A percentile compares a stretch with the other conserved stretches of the same genome.
phyloP scores from a whole-genome alignment of 1,140 invertebrate genomes.

The Megalonaias nervosa region DNA sequence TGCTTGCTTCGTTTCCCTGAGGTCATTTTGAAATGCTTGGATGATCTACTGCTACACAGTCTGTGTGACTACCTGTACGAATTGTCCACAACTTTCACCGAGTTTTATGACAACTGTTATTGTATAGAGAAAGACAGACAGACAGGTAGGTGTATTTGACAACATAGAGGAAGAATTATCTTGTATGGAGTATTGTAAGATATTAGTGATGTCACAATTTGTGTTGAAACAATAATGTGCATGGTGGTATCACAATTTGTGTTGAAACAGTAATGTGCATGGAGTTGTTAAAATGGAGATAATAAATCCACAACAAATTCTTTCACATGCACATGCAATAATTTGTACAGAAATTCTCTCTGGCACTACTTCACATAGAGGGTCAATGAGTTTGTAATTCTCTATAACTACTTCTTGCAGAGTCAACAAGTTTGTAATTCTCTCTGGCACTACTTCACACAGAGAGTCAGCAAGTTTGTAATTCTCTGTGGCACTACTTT shows the following conservation, averaged over 20 bases:
- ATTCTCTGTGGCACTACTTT: too few relatives aligned
- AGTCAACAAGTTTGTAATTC: too few relatives aligned
- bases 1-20: conserved; percentile 87
- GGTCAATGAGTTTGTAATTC: too few relatives aligned
- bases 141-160: conserved; percentile 43
- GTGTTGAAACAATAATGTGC: not conserved
- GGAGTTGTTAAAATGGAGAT: not conserved
- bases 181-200: not conserved
- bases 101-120: conserved; percentile 99
- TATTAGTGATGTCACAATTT: not conserved
- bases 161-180: not conserved
- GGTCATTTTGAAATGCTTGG: conserved; percentile 85
- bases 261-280: not conserved
- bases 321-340: not conserved
- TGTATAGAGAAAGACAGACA: conserved; percentile 88
- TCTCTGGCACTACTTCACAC: too few relatives aligned
- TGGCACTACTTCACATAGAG: not conserved
- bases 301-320: not conserved
- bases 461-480: too few relatives aligned
- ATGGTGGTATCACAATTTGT: not conserved
- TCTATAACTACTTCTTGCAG: too few relatives aligned
- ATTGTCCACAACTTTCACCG: conserved; percentile 91
- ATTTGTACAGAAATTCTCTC: not conserved
- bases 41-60: conserved; percentile 89
- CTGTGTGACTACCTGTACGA: conserved; percentile 98